These are phyloP conservation scores for Gryllus longicercus DNA, from an alignment of 2,888 invertebrate genomes.

Conservation along the genomic window DNA sequence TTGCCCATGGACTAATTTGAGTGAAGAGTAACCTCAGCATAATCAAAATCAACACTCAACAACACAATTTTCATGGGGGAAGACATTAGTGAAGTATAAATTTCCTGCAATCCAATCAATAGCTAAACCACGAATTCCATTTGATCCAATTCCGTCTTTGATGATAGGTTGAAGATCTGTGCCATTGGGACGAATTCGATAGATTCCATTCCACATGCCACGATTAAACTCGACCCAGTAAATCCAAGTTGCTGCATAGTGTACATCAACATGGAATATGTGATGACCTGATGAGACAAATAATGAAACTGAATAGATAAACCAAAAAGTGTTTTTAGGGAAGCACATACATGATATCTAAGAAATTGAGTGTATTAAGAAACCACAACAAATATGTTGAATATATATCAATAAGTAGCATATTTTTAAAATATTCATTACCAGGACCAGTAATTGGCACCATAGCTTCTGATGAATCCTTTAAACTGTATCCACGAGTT, in stretches of 20 bases:
- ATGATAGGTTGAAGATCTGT: slow-evolving; percentile 79
- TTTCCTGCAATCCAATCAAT: slow-evolving; percentile 98
- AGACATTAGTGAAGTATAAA: slow-evolving; percentile 94
- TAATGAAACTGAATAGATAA: too few species aligned
- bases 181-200: slow-evolving; percentile 84
- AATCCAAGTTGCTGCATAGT: slow-evolving; percentile 85
- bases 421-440: slow-evolving; percentile 36
- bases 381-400: neutral
- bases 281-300: slow-evolving; percentile 69
- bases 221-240: slow-evolving; percentile 96
- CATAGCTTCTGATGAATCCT: slow-evolving; percentile 87
- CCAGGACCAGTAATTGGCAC: slow-evolving; percentile 80
- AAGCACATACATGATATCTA: neutral
- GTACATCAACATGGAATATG: slow-evolving; percentile 86
- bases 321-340: neutral
- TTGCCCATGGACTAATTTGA: slow-evolving; percentile 87
- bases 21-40: slow-evolving; percentile 85
- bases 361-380: neutral
- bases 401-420: neutral
- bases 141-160: slow-evolving; percentile 86
- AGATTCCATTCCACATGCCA: slow-evolving; percentile 88
- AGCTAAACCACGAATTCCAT: slow-evolving; percentile 76
- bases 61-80: slow-evolving; percentile 93
- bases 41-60: slow-evolving; percentile 96
- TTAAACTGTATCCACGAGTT: slow-evolving; percentile 82